Base-by-base conservation (phyloP, 2,113 vertebrate genomes). In the Rhizomys pruinosus region DNA sequence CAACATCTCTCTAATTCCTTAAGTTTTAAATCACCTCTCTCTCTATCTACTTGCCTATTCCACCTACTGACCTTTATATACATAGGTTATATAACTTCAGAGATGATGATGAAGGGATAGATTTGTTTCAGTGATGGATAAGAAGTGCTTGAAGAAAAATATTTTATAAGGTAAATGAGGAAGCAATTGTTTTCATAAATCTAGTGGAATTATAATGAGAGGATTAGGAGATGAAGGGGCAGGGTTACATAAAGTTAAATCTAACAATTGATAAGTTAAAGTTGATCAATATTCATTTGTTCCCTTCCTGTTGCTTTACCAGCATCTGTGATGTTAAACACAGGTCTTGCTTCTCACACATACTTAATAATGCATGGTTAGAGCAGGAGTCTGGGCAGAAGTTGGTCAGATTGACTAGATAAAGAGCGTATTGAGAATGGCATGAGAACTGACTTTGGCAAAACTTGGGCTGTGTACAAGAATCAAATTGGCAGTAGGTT, bases 151-250 rank as follows among this genome's bases (percentile, higher is more conserved):
- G 42, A 94, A 89, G 61, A 81, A 66, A n/a, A 90, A 84, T 52
- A 78, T 23, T 80, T 89, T 84, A n/a, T n/a, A 34, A 71, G 37
- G 16, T 27, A 91, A 87, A 89, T 63, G 63, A 93, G 44, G 29
- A 69, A 84, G 57, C 57, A 68, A 47, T 4, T 27, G 22, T 77
- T 87, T 81, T 81, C 80, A 55, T 81, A 88, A 90, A 73, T 68
- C 20, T 4, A 87, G 7, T 63, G 8, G 93, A 85, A 69, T 4
- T 17, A 44, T 57, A 59, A 39, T 44, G 69, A 47, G 57, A 76
- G 19, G 61, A 25, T 5, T 44, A 27, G n/a, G 72, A 3, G 64
- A 6, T 37, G 81, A 59, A 94, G 34, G 42, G 3, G 23, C 17
- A 77, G 23, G 16, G 23, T 4, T 82, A 82, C 59, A 57, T 20